A percentile compares a stretch with the other conserved stretches of the same genome.
These are phyloP conservation scores for Macaria liturata DNA, from an alignment of 2,888 invertebrate genomes.

Conservation along the genomic window DNA sequence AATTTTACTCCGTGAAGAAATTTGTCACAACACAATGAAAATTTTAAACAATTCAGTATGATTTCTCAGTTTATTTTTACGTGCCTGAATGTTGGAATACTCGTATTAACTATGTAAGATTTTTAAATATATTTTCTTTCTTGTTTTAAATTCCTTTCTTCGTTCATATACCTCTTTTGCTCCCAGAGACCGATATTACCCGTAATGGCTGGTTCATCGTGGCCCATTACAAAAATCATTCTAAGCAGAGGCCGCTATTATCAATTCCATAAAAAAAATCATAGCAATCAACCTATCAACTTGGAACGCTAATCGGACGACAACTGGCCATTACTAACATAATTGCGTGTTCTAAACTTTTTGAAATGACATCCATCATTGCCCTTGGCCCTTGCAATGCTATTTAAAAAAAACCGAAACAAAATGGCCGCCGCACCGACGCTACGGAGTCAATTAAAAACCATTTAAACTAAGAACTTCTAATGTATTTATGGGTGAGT, in stretches of 20 bases:
- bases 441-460: conserved; percentile 20
- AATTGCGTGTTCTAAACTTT: conserved; percentile 63
- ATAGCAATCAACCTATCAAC: conserved; percentile 71
- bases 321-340: conserved; percentile 57
- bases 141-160: too few species aligned
- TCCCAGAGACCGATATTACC: conserved; percentile 20
- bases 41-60: too few species aligned
- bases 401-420: conserved; percentile 28
- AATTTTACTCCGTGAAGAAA: too few species aligned
- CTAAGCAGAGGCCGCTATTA: conserved; percentile 40
- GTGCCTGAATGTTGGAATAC: too few species aligned
- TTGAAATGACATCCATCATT: conserved; percentile 63
- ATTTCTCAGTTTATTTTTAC: too few species aligned
- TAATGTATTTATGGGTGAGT: conserved; percentile 18
- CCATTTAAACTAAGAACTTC: conserved; percentile 21
- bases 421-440: conserved; percentile 23
- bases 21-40: too few species aligned
- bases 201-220: conserved; percentile 35
- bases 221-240: conserved; percentile 48
- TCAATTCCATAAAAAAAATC: conserved; percentile 71
- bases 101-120: too few species aligned
- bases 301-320: conserved; percentile 58
- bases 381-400: conserved; percentile 41
- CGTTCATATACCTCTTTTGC: too few species aligned
- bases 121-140: too few species aligned